Evolutionary conservation across 2,113 vertebrate genomes (phyloP), one percentile per base, ranked within the genome.

Genomic region (Odocoileus virginianus): DNA sequence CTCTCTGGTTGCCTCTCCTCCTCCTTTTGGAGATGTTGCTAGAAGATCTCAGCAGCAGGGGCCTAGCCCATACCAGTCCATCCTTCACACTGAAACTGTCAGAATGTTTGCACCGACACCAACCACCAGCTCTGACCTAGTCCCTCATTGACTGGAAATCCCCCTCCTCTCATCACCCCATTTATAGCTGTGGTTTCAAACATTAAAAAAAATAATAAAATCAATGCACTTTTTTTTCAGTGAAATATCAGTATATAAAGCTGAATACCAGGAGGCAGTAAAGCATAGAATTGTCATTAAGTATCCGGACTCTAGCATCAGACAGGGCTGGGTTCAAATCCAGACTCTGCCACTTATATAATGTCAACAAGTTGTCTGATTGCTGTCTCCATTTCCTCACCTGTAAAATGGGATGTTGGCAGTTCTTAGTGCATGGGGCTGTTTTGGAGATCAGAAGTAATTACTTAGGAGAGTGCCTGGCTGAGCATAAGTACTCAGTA

Each of bases 1-100:
- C 87, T 95, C 90, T 64, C 85, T 14, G 5, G 23, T 83, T 58
- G 87, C 84, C 64, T 95, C 95, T 94, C 71, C 84, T 91, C 81
- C 87, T 91, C 82, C 67, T 84, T 23, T 91, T 90, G 94, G 91
- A 91, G 83, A 28, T 71, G 4, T 36, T 11, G 27, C 67, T 67
- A 79, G 85, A 78, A 95, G 71, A 90, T 92, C 76, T 78, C 43
- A 16, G 84, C 55, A 12, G 17, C 47, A 10, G 88, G 54, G 92
- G 85, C 91, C 40, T 21, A 17, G 91, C 79, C 94, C 23, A 5
- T 14, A 1, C 95, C 43, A 28, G 15, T 52, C 81, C 61, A 23
- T 55, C 47, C 57, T 93, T 87, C 91, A 57, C 55, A 6, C 54
- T 33, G 83, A 2, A 3, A 30, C 92, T 84, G 74, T 76, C 79